Conservation (phyloP, 2,113 vertebrate genomes). For the Capra hircus region DNA sequence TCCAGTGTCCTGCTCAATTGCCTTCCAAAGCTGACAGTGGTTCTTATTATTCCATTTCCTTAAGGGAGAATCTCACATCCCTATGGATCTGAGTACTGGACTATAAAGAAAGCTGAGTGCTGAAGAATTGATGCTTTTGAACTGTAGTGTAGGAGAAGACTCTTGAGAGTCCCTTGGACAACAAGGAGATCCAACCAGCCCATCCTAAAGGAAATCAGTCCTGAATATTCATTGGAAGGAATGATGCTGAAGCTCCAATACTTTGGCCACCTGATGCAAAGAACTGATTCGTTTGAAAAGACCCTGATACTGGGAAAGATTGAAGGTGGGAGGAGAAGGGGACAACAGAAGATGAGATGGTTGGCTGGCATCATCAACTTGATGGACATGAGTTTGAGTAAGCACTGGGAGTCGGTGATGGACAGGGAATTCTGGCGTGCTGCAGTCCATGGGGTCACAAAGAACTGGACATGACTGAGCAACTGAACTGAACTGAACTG, state of each 20-base stretch:
- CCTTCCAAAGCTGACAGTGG: background rate
- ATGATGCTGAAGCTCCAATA: background rate
- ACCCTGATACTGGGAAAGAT: background rate
- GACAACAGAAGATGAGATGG: background rate
- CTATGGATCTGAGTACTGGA: background rate
- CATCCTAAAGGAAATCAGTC: background rate
- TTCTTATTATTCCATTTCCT: background rate
- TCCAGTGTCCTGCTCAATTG: background rate
- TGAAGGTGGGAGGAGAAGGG: background rate
- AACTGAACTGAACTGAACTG: background rate
- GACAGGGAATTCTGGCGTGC: background rate
- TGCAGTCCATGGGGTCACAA: background rate
- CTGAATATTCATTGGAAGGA: background rate
- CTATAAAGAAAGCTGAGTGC: background rate
- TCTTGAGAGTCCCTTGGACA: background rate
- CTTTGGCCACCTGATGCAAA: background rate
- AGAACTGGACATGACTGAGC: background rate
- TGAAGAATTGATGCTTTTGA: background rate
- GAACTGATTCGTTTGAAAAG: background rate
- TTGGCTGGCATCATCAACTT: background rate
- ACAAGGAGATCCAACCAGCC: background rate
- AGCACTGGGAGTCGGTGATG: background rate
- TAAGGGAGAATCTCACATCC: background rate
- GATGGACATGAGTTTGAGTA: background rate
- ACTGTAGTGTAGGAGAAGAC: background rate